Evolutionary conservation across 2,888 invertebrate species (phyloP).

Genomic region (Polietes domitor): DNA sequence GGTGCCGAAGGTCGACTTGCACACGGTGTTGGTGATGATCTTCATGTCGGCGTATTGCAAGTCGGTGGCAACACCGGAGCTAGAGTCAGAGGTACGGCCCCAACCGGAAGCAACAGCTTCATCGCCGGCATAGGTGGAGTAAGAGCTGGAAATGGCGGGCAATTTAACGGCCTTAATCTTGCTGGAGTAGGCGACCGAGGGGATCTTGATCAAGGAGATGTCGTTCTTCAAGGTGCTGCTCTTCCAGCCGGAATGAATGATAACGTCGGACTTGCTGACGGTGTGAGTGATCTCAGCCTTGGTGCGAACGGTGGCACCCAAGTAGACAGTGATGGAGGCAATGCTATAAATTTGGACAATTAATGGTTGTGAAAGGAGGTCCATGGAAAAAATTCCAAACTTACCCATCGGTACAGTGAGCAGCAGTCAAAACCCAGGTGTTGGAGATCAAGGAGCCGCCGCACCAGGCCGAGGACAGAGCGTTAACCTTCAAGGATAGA

Average conservation of each 20-base stretch:
- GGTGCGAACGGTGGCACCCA: constrained; percentile 72
- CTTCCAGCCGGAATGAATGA: constrained; percentile 78
- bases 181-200: constrained; percentile 56
- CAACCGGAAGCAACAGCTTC: constrained; percentile 72
- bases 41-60: constrained; percentile 76
- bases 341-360: constrained; percentile 49
- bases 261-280: constrained; percentile 70
- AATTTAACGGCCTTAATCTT: constrained; percentile 67
- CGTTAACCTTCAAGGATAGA: constrained; percentile 68
- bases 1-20: constrained; percentile 69
- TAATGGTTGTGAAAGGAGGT: no score
- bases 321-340: constrained; percentile 69
- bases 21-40: constrained; percentile 75
- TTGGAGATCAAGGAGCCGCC: constrained; percentile 70
- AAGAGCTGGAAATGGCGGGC: constrained; percentile 68
- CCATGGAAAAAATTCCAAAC: no score
- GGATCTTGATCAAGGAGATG: constrained; percentile 74
- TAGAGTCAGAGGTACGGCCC: constrained; percentile 71
- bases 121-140: constrained; percentile 72
- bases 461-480: constrained; percentile 70
- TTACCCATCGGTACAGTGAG: constrained; percentile 32
- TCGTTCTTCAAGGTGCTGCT: constrained; percentile 71
- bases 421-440: constrained; percentile 42
- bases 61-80: constrained; percentile 68
- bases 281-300: constrained; percentile 68